Evolutionary conservation across 2,888 invertebrate genomes (phyloP).

Genomic region (Acanthosepion pharaonis): DNA sequence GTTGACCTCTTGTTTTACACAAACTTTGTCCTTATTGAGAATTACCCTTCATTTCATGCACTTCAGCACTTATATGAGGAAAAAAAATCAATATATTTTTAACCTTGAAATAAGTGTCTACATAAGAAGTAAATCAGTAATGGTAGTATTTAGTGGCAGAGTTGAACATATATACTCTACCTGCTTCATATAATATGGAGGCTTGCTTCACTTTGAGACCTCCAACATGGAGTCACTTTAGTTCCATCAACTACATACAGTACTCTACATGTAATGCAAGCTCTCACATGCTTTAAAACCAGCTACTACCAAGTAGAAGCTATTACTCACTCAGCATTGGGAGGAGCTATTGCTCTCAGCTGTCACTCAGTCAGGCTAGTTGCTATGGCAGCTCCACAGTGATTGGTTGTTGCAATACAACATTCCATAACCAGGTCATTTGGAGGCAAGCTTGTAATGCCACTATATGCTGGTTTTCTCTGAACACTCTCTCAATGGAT

Average conservation of each 20-base stretch:
- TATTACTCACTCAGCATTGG: background rate
- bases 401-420: background rate
- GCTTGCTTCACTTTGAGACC: background rate
- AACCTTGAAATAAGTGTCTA: background rate
- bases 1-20: background rate
- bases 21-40: background rate
- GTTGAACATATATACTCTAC: constrained; percentile 16
- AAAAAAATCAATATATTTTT: background rate
- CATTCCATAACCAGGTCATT: background rate
- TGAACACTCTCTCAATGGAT: background rate
- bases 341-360: background rate
- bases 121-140: background rate
- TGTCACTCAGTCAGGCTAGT: background rate
- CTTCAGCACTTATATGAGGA: background rate
- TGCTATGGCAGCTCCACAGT: background rate
- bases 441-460: background rate
- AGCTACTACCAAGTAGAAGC: background rate
- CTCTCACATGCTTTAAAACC: background rate
- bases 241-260: background rate
- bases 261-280: background rate
- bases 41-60: background rate
- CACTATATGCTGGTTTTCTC: background rate
- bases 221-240: constrained; percentile 3
- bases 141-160: background rate
- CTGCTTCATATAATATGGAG: background rate